Evolutionary conservation across 2,888 invertebrate species (phyloP), one percentile per base, ranked within the genome.

Genomic region (Drosophila neotestacea): DNA sequence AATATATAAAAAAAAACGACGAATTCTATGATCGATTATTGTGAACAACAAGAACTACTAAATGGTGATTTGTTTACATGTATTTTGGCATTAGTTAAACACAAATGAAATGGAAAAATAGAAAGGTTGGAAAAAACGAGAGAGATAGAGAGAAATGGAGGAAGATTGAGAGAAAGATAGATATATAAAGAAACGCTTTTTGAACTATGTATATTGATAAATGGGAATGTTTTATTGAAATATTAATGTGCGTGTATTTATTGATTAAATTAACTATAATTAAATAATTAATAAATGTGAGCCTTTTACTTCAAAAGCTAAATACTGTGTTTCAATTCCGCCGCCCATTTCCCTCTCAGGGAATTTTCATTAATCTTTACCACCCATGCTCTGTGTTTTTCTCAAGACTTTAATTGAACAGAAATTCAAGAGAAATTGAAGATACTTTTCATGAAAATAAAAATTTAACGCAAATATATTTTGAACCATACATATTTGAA

Each of bases 171-270:
- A 42, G 52, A 13, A 13, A 39, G 44, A 39, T 4, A 56, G 52
- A 52, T 32, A 56, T 52, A 62, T 55, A 48, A 47, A 64, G 48
- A 55, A 76, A 65, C 51, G 77, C 77, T 71, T 84, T 86, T 86
- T 70, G 81, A 84, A 81, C 70, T 83, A 77, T 83, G 59, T 86
- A 79, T 83, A 68, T 71, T 69, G 63, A 88, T 64, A 71, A 81
- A 60, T 72, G 64, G 67, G 63, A 77, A 80, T 71, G 84, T 85
- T 82, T 83, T 88, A 85, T 71, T 77, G 70, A 77, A 86, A 77
- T 77, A 88, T 83, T 67, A 65, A 80, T 78, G 71, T 84, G 89
- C 85, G 89, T 89, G 85, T 89, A 84, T 89, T 87, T 81, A 89
- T 77, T 81, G 62, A 88, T 75, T 66, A 81, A 76, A 84, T 72